Percentiles rank a stretch among this genome's conserved stretches.
These are phyloP conservation scores for Pachypsylla venusta DNA, from an alignment of 1,140 invertebrate genomes.

Conservation along the genomic window DNA sequence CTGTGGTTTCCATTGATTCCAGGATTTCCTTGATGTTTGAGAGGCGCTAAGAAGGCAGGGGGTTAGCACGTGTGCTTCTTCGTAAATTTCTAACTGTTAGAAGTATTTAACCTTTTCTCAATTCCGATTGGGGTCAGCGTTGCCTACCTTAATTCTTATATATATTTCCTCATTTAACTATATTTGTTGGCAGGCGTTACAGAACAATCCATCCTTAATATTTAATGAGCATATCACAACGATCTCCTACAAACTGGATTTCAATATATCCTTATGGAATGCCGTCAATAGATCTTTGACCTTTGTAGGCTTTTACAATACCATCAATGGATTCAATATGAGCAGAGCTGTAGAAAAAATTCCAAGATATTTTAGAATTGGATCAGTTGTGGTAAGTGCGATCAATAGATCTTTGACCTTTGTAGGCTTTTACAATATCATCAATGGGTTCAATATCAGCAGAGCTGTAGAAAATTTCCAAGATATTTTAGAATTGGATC, in stretches of 20 bases:
- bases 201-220: neutral
- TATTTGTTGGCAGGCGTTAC: neutral
- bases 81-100: too few relatives aligned
- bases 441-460: neutral
- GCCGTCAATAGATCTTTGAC: neutral
- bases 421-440: neutral
- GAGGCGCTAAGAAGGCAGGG: too few relatives aligned
- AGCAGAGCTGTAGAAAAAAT: neutral
- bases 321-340: neutral
- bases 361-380: neutral
- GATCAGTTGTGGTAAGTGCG: slow-evolving; percentile 1
- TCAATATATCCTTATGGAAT: neutral
- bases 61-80: too few relatives aligned
- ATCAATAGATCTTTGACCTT: neutral
- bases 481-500: neutral
- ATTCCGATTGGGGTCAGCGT: too few relatives aligned
- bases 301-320: neutral
- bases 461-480: neutral
- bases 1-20: too few relatives aligned
- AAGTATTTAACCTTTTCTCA: too few relatives aligned
- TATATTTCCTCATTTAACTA: too few relatives aligned
- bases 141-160: too few relatives aligned
- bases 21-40: too few relatives aligned
- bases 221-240: neutral
- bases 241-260: slow-evolving; percentile 1